Evolutionary conservation across 2,797 vertebrate species (phyloP).

Genomic region (Spinus olivaceus): DNA sequence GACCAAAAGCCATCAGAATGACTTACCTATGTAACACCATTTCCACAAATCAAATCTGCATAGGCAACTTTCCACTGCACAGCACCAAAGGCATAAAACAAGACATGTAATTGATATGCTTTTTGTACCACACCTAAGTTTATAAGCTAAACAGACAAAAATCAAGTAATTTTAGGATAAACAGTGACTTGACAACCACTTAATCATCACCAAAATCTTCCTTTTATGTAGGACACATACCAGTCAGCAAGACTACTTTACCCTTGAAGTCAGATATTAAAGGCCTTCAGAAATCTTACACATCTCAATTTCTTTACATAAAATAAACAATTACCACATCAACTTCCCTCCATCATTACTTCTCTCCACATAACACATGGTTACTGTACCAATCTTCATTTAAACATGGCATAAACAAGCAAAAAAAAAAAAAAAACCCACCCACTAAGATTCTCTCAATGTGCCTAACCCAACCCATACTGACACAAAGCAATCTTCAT

Average conservation of each 20-base stretch:
- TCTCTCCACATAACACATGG: accelerated
- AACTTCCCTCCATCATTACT: not conserved
- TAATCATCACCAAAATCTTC: not conserved
- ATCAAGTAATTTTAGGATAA: not conserved
- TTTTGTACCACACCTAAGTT: not conserved
- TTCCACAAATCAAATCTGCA: not conserved
- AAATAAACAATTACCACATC: not conserved
- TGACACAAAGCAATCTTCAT: not conserved
- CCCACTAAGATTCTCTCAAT: not conserved
- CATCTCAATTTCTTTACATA: not conserved
- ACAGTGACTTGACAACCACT: not conserved
- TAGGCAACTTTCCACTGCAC: not conserved
- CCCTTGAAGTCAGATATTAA: not conserved
- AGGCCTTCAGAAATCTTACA: not conserved
- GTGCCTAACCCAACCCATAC: not conserved
- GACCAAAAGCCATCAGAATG: not conserved
- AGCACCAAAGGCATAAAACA: not conserved
- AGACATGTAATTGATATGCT: accelerated
- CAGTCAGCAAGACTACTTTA: not conserved
- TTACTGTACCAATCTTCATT: not conserved
- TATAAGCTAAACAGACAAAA: not conserved
- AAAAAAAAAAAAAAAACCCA: not conserved
- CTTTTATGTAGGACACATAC: not conserved
- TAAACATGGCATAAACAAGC: not conserved
- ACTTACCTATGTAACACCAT: not conserved